Base-by-base conservation (phyloP, 2,888 invertebrate genomes). In the Orthonychiurus folsomi region DNA sequence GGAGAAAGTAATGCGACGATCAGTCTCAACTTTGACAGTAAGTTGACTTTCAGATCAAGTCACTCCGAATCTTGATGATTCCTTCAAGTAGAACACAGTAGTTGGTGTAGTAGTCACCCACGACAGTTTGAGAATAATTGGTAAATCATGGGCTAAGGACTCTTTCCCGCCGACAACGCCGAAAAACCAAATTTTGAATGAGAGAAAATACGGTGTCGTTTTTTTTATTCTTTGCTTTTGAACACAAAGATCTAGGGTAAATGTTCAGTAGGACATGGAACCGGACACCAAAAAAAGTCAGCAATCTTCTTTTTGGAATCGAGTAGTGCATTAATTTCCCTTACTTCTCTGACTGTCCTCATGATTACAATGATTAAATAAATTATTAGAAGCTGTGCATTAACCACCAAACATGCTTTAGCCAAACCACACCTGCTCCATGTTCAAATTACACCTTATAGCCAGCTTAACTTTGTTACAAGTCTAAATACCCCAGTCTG, bases 1-100 rank as follows among this genome's bases (percentile, higher is more conserved):
- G 96, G 96, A 78, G 95, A 96, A 80, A 93, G 93, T 78, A 93
- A 93, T 79, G 93, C 93, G 68, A 93, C 93, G 69, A 93, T 94
- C 80, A 93, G 93, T 81, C 86, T 95, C 75, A 95, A 95, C 82
- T 93, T 95, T 83, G 93, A 93, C 86, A 94, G 95, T 95, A 85
- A 91, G 93, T 89, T 76, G 48, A 24, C n/a, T 20, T 12, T n/a
- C n/a, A n/a, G n/a, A n/a, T n/a, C n/a, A n/a, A n/a, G n/a, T n/a
- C n/a, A n/a, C n/a, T n/a, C n/a, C n/a, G n/a, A n/a, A n/a, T n/a
- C n/a, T n/a, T n/a, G n/a, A n/a, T n/a, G n/a, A n/a, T n/a, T n/a
- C n/a, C n/a, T n/a, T n/a, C n/a, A n/a, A n/a, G 37, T 37, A 37
- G 37, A 37, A 37, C 37, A n/a, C n/a, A n/a, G n/a, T n/a, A n/a